Base-by-base conservation (phyloP, 2,888 invertebrate species). In the Pteria penguin region DNA sequence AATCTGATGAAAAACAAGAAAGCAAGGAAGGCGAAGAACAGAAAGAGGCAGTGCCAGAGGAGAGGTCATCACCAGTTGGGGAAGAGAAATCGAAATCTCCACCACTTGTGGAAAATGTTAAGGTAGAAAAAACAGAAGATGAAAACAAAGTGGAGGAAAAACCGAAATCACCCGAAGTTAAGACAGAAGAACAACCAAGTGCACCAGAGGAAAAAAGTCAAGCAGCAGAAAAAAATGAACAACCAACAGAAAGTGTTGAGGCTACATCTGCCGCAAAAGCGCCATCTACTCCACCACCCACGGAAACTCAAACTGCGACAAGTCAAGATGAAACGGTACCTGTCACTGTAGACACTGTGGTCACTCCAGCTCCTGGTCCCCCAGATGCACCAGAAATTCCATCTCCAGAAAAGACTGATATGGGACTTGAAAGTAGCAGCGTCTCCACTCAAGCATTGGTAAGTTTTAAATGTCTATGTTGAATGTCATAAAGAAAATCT, bases 361-460 rank as follows among this genome's bases (percentile, higher is more conserved):
- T 45, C 67, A 57, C 65, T 60, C 58, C 54, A 18, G 79, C 82
- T 60, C 78, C 73, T 14, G 76, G 77, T 29, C 82, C 86, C 29
- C 86, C 88, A 32, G 75, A 82, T 31, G 84, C 87, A 33, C 87
- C 89, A 22, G 84, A 84, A 72, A 81, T 88, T 4, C 88, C 87
- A 5, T 80, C 87, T 18, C 83, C 84, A 32, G 87, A 85, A 14
- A 81, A 84, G 26, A 76, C 83, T 22, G 84, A 85, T 33, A 84
- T 85, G 32, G 80, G 78, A 32, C 73, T 86, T 27, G 87, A 87
- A 65, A 45, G 88, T 86, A 11, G 84, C 86, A 11, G 86, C 87
- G 86, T 87, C 88, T 87, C 88, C n/a, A 87, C 85, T 29, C 80
- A 86, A 66, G 88, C 88, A 24, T 70, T 88, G 81, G 88, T 88